Evolutionary conservation across 2,797 vertebrate species (phyloP).

Genomic region (Morelia viridis): DNA sequence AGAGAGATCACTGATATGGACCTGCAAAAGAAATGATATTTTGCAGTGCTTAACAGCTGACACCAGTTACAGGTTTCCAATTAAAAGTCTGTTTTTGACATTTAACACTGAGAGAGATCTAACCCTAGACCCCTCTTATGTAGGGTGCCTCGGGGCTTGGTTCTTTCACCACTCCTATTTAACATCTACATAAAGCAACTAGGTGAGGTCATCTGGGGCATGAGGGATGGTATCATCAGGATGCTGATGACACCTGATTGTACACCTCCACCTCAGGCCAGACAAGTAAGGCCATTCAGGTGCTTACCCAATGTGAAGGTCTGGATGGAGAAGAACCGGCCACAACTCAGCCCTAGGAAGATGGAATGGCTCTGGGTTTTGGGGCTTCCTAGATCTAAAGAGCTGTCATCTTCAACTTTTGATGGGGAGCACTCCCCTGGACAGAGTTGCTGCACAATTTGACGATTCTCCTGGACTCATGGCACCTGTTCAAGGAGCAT

Average conservation of each 20-base stretch:
- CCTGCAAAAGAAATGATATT: neutral
- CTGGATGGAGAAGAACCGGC: neutral
- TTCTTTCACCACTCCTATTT: neutral
- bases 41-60: neutral
- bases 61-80: neutral
- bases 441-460: no score
- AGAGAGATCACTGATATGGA: neutral
- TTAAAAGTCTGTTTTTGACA: neutral
- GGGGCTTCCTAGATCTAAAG: neutral
- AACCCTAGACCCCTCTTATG: neutral
- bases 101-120: neutral
- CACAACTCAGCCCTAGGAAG: neutral
- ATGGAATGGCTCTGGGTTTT: neutral
- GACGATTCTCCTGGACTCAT: no score
- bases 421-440: no score
- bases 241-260: neutral
- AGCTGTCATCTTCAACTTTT: no score
- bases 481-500: no score
- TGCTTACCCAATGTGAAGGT: neutral
- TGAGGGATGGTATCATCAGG: neutral
- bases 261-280: neutral
- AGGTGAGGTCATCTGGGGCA: neutral
- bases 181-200: neutral
- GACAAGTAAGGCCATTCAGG: neutral
- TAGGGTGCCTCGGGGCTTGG: neutral